Conservation (phyloP, 2,797 vertebrate species). For the Pterois miles region DNA sequence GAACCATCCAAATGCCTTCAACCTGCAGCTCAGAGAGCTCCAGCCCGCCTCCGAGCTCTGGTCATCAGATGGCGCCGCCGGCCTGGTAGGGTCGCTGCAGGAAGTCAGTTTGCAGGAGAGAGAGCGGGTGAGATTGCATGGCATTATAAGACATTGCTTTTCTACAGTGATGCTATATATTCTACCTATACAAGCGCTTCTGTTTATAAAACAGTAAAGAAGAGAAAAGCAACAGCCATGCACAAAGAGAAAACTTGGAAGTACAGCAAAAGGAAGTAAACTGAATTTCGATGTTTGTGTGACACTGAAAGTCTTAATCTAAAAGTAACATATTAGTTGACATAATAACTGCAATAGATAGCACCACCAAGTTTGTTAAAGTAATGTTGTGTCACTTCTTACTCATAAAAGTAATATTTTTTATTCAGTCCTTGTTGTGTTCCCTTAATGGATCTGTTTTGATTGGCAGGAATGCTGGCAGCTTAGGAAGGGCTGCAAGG, state of each 20-base stretch:
- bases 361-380: too few relatives aligned
- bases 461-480: conserved; percentile 91
- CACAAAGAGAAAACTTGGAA: neutral
- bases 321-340: too few relatives aligned
- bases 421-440: neutral
- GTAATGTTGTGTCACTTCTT: neutral
- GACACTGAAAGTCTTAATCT: neutral
- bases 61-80: conserved; percentile 94
- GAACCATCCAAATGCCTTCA: conserved; percentile 95
- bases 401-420: neutral
- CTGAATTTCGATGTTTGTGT: neutral
- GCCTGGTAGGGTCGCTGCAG: conserved; percentile 94
- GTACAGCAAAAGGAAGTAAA: neutral
- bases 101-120: conserved; percentile 96
- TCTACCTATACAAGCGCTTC: neutral
- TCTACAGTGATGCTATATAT: neutral
- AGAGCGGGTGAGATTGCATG: conserved; percentile 85
- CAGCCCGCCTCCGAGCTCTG: conserved; percentile 97
- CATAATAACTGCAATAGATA: too few relatives aligned
- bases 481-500: conserved; percentile 88
- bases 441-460: neutral
- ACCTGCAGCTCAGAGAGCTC: conserved; percentile 95
- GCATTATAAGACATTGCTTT: neutral
- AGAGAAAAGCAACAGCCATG: neutral
- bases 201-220: neutral